These are phyloP conservation scores for Gambusia affinis DNA, from an alignment of 2,113 vertebrate genomes.

Conservation along the genomic window DNA sequence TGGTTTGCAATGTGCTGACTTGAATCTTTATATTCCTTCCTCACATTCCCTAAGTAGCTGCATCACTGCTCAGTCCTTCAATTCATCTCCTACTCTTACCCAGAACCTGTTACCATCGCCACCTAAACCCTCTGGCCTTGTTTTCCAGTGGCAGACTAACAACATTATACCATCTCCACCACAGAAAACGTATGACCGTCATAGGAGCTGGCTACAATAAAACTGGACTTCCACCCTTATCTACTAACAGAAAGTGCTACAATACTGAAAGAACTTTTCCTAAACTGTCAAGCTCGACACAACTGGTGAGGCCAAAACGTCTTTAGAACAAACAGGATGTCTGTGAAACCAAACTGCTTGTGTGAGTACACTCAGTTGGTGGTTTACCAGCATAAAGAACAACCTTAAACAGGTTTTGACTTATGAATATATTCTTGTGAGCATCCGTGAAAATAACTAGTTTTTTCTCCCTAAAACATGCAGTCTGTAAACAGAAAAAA, in stretches of 20 bases:
- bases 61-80: constrained; percentile 12
- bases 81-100: constrained; percentile 52
- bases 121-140: constrained; percentile 49
- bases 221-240: constrained; percentile 46
- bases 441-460: neutral
- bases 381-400: constrained; percentile 5
- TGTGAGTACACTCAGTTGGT: neutral
- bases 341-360: neutral
- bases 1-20: constrained; percentile 23
- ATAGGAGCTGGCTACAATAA: constrained; percentile 61
- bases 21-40: constrained; percentile 4
- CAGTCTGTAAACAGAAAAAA: constrained; percentile 39
- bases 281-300: constrained; percentile 4
- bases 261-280: constrained; percentile 32
- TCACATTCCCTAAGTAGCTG: constrained; percentile 12
- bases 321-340: constrained; percentile 28
- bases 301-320: constrained; percentile 28
- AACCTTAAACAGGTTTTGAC: constrained; percentile 11
- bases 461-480: neutral
- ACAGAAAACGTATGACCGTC: constrained; percentile 46
- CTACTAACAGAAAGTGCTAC: constrained; percentile 53
- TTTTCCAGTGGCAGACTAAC: constrained; percentile 19
- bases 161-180: constrained; percentile 27
- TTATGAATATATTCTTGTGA: constrained; percentile 11
- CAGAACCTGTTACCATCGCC: neutral